A percentile compares a stretch with the other conserved stretches of the same genome.
These are phyloP conservation scores for Patella vulgata DNA, from an alignment of 1,140 invertebrate genomes.

Conservation along the genomic window DNA sequence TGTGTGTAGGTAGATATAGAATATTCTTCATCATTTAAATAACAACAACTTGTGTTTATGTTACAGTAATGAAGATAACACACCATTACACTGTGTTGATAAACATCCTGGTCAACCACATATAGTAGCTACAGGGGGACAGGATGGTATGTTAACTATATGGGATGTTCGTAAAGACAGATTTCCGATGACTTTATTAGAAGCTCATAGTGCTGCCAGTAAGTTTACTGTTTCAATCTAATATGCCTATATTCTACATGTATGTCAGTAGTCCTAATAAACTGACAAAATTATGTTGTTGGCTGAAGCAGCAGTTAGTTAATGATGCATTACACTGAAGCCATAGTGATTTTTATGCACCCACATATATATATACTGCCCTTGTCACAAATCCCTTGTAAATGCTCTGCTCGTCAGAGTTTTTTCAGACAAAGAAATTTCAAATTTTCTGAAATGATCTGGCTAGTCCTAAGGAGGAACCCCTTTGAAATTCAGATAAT, in stretches of 20 bases:
- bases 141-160: constrained; percentile 56
- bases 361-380: too few relatives aligned
- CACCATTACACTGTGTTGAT: constrained; percentile 75
- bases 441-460: not conserved
- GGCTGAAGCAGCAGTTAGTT: not conserved
- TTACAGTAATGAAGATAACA: constrained; percentile 63
- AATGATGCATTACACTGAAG: not conserved
- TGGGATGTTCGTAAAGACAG: constrained; percentile 77
- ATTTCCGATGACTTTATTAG: constrained; percentile 82
- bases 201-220: constrained; percentile 78
- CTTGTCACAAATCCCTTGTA: not conserved
- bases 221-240: constrained; percentile 26
- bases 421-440: not conserved
- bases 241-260: not conserved
- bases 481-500: too few relatives aligned
- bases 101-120: constrained; percentile 88
- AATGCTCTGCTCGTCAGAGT: not conserved
- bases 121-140: constrained; percentile 73
- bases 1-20: too few relatives aligned
- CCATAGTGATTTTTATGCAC: not conserved
- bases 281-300: too few relatives aligned
- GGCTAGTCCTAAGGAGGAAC: too few relatives aligned
- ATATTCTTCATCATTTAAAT: too few relatives aligned
- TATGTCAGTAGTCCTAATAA: not conserved
- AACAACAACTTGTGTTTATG: too few relatives aligned